Percentiles rank a stretch among this genome's conserved stretches.
phyloP scores from a whole-genome alignment of 92 coral and sea anemone genomes.

The Phenganax marumi region DNA sequence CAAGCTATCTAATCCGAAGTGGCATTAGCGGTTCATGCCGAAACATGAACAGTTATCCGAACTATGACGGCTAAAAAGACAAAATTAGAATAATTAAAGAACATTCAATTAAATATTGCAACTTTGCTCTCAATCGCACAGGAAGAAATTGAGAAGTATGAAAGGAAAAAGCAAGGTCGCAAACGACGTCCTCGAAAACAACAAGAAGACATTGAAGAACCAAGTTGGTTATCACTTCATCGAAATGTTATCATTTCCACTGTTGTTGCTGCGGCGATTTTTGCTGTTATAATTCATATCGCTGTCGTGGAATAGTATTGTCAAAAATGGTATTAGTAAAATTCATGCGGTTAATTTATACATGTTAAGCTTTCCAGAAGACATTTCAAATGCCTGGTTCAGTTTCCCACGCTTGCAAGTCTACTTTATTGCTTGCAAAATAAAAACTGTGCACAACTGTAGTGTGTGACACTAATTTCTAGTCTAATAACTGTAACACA shows the following conservation, averaged over 20 bases:
- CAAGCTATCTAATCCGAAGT: too few relatives aligned
- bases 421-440: too few relatives aligned
- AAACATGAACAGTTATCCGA: too few relatives aligned
- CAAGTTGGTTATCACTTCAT: slow-evolving; percentile 71
- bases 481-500: too few relatives aligned
- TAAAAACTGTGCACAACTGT: too few relatives aligned
- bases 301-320: slow-evolving; percentile 51
- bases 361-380: background rate
- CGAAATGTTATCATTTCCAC: slow-evolving; percentile 56
- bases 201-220: slow-evolving; percentile 66
- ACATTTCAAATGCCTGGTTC: background rate
- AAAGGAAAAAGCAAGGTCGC: slow-evolving; percentile 79
- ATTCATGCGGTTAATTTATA: background rate
- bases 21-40: too few relatives aligned
- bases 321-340: background rate
- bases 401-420: too few relatives aligned
- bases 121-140: slow-evolving; percentile 8
- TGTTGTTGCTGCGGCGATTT: slow-evolving; percentile 63
- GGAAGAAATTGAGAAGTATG: slow-evolving; percentile 92
- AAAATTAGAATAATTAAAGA: too few relatives aligned
- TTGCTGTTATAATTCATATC: slow-evolving; percentile 70
- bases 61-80: too few relatives aligned
- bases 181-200: slow-evolving; percentile 80
- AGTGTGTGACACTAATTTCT: too few relatives aligned
- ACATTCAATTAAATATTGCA: background rate